Conservation (phyloP, 2,888 invertebrate species). For the Hedychridium roseum region DNA sequence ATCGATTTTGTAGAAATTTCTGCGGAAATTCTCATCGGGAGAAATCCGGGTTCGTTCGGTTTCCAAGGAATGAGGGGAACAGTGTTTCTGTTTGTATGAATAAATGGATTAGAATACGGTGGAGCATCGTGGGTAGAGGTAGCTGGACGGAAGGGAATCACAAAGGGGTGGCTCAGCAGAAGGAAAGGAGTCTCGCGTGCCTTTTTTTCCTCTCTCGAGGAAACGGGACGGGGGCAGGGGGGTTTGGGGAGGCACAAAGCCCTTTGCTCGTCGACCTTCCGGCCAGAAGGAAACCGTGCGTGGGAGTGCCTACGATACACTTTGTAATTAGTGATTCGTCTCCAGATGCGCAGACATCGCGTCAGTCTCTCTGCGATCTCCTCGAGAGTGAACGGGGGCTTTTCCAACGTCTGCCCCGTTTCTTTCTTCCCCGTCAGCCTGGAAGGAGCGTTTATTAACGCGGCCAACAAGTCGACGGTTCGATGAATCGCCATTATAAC, state of each 20-base stretch:
- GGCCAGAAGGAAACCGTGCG: constrained; percentile 17
- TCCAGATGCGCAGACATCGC: no score
- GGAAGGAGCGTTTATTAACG: no score
- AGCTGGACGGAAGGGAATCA: constrained; percentile 34
- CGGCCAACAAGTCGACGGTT: no score
- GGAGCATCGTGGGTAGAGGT: constrained; percentile 35
- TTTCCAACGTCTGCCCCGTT: background rate
- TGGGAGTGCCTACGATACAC: constrained; percentile 31
- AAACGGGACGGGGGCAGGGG: constrained; percentile 3
- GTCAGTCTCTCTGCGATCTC: background rate
- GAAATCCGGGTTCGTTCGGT: no score
- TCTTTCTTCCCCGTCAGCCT: no score
- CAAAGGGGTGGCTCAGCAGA: background rate
- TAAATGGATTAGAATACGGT: constrained; percentile 5
- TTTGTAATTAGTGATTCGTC: constrained; percentile 44
- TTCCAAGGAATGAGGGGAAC: no score
- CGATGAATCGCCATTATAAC: no score
- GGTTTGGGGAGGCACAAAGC: constrained; percentile 31
- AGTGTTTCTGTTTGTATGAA: no score
- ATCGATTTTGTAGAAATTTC: no score
- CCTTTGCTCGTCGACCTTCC: constrained; percentile 27
- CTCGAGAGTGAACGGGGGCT: background rate
- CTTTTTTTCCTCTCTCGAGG: constrained; percentile 11
- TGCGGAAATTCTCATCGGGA: no score
- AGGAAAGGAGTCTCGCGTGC: constrained; percentile 11